phyloP scores from a whole-genome alignment of 2,113 vertebrate species.

The Phyllostomus hastatus region DNA sequence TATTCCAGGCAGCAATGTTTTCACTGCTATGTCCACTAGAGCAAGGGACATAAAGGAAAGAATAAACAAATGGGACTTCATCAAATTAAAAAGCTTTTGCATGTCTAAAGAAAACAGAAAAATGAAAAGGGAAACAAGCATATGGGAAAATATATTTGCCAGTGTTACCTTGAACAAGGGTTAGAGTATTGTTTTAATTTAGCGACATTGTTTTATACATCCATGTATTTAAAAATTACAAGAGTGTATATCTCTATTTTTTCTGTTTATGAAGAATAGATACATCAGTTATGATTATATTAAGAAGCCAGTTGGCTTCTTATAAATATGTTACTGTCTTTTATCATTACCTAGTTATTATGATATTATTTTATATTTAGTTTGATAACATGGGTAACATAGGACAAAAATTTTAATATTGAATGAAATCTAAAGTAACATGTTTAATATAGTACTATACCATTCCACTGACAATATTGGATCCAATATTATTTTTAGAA shows the following conservation, averaged over 20 bases:
- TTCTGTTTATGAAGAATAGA: neutral
- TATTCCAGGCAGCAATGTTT: too few species aligned
- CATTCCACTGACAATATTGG: neutral
- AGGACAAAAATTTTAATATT: neutral
- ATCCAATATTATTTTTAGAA: constrained; percentile 54
- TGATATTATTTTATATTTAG: constrained; percentile 11
- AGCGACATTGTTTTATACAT: neutral
- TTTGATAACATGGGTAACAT: neutral
- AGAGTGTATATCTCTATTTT: neutral
- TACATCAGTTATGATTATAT: neutral
- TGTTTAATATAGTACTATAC: neutral
- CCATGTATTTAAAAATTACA: neutral
- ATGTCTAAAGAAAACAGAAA: too few species aligned
- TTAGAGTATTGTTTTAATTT: neutral
- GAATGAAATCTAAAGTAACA: constrained; percentile 19
- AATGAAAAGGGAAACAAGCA: too few species aligned
- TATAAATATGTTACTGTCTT: neutral
- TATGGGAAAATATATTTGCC: too few species aligned
- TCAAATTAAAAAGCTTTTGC: too few species aligned
- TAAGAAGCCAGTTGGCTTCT: neutral
- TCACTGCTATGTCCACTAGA: too few species aligned
- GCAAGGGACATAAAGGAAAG: too few species aligned
- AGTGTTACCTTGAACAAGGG: too few species aligned
- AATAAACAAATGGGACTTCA: too few species aligned
- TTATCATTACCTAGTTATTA: neutral